Evolutionary conservation across 2,113 vertebrate genomes (phyloP).

Genomic region (Glareola pratincola): DNA sequence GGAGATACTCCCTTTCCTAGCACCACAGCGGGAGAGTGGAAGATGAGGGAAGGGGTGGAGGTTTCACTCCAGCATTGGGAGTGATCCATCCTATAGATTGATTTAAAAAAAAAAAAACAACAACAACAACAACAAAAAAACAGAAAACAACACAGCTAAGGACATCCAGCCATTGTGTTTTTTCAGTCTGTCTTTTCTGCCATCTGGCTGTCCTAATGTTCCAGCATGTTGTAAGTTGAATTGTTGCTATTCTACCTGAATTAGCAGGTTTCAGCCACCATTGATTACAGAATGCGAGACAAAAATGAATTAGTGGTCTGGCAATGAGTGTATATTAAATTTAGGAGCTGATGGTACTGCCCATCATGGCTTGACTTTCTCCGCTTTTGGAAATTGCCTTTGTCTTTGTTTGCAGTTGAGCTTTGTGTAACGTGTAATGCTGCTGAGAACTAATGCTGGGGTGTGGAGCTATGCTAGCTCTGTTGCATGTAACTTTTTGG

Average conservation of each 20-base stretch:
- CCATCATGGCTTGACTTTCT: neutral
- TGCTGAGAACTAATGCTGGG: neutral
- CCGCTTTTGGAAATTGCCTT: neutral
- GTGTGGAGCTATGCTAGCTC: neutral
- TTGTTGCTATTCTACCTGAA: neutral
- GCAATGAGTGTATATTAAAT: neutral
- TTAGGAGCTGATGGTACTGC: neutral
- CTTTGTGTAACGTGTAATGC: neutral
- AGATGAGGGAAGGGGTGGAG: neutral
- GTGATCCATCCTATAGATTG: neutral
- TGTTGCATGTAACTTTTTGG: neutral
- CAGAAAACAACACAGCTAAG: neutral
- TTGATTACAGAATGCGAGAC: fast-evolving
- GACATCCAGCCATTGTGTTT: neutral
- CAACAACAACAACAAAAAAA: neutral
- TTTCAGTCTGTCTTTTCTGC: neutral
- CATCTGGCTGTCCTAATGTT: neutral
- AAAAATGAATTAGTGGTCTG: neutral
- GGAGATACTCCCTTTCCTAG: neutral
- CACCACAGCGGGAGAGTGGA: neutral
- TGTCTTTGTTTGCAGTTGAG: neutral
- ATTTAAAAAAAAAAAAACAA: neutral
- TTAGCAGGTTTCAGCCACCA: neutral
- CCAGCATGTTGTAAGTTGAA: neutral
- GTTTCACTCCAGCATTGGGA: neutral